Base-by-base conservation (phyloP, 30 jellyfish, hydroid and myxozoan species). In the Hydractinia echinata region DNA sequence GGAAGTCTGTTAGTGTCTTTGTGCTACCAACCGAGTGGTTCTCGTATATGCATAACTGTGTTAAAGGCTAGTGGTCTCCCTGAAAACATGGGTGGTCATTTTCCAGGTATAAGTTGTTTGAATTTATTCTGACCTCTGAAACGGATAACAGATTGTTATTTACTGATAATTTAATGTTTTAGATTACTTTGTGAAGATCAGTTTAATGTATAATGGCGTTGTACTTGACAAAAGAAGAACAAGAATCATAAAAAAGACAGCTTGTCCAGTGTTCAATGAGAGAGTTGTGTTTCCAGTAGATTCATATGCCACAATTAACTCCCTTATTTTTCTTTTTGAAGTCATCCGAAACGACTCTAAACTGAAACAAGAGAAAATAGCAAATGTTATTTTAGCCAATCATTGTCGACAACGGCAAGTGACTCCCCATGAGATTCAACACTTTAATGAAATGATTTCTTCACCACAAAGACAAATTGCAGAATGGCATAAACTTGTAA, bases 181-280 rank as follows among this genome's bases (percentile, higher is more conserved):
- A 91, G 97, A 91, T 78, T 85, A 76, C 78, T 91, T 79, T 55
- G 95, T 91, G 49, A 91, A 91, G 84, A 91, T 91, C 48, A 86
- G 95, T 4, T 72, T 91, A 80, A 66, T 89, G 56, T 76, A 86
- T 44, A 82, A 85, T 55, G 94, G 94, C 18, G 55, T 53, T 39
- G 73, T 91, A 20, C 73, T 83, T 70, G 97, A 91, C 82, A 91
- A 91, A 73, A 89, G 97, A 51, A 55, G 97, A 62, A 91, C 97
- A 1, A 80, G 85, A 48, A 88, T 91, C 55, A 85, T 78, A 16
- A 91, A 91, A 78, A 91, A 86, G 69, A 73, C 84, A 14, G 54
- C 76, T n/a, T 77, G 96, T 83, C 97, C 97, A n/a, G 96, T 82
- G n/a, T 91, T 91, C 87, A 91, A 91, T 58, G 97, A 91, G 55